phyloP scores from a whole-genome alignment of 2,888 invertebrate genomes.

The Nycteola revayana region DNA sequence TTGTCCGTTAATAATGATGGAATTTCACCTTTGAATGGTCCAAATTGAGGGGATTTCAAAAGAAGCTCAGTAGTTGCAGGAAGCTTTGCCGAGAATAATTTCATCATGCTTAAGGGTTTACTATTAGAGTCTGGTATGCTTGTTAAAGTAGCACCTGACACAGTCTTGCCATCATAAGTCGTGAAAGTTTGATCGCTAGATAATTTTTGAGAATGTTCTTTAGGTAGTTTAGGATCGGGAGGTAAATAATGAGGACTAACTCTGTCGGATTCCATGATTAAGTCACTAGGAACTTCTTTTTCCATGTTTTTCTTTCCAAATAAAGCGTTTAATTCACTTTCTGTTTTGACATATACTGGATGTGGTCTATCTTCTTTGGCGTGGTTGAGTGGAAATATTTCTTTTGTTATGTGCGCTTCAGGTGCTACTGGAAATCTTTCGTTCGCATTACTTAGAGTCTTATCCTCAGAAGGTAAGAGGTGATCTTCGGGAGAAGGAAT shows the following conservation, averaged over 20 bases:
- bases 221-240: constrained; percentile 79
- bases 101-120: constrained; percentile 38
- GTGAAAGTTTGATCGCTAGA: constrained; percentile 79
- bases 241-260: constrained; percentile 89
- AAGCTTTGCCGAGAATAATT: constrained; percentile 67
- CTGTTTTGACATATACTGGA: constrained; percentile 69
- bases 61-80: constrained; percentile 79
- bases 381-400: constrained; percentile 67
- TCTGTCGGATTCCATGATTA: constrained; percentile 87
- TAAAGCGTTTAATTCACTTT: constrained; percentile 53
- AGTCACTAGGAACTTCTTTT: constrained; percentile 75
- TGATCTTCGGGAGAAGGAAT: constrained; percentile 89
- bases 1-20: constrained; percentile 71
- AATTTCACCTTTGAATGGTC: constrained; percentile 87
- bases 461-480: constrained; percentile 56
- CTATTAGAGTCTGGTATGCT: constrained; percentile 73
- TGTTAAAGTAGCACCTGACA: constrained; percentile 84
- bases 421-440: no score
- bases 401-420: constrained; percentile 44
- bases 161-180: constrained; percentile 89
- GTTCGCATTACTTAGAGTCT: constrained; percentile 3
- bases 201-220: constrained; percentile 73
- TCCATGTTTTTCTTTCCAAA: constrained; percentile 69
- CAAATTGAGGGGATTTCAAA: constrained; percentile 87
- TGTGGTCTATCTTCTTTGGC: constrained; percentile 77